Evolutionary conservation across 2,888 invertebrate genomes (phyloP).

Genomic region (Allacma fusca): DNA sequence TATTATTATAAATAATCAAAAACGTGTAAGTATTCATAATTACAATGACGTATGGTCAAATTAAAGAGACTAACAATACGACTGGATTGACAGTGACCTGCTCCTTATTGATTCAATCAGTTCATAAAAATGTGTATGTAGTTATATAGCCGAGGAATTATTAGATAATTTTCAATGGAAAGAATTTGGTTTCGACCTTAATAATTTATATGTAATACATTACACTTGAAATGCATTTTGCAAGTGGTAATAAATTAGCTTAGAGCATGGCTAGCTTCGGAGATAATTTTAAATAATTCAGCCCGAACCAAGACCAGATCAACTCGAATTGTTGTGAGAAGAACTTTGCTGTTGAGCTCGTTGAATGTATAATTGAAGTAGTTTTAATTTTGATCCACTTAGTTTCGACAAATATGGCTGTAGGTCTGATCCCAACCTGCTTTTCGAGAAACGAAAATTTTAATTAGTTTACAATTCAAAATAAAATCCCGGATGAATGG

Average conservation of each 20-base stretch:
- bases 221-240: slow-evolving; percentile 3
- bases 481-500: no score
- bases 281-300: not conserved
- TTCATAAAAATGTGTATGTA: not conserved
- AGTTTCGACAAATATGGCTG: slow-evolving; percentile 80
- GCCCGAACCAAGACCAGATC: not conserved
- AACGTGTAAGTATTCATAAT: not conserved
- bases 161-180: not conserved
- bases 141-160: not conserved
- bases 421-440: slow-evolving; percentile 59
- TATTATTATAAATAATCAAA: not conserved
- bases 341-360: slow-evolving; percentile 66
- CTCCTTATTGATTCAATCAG: not conserved
- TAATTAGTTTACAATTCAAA: not conserved
- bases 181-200: not conserved
- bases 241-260: slow-evolving; percentile 4
- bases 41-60: not conserved
- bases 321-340: slow-evolving; percentile 28
- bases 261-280: slow-evolving; percentile 12
- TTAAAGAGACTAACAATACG: not conserved
- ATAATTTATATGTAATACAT: not conserved
- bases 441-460: slow-evolving; percentile 5
- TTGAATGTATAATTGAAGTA: slow-evolving; percentile 81
- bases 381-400: slow-evolving; percentile 87
- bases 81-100: not conserved